phyloP scores from a whole-genome alignment of 2,113 vertebrate species.

The Podocnemis expansa region DNA sequence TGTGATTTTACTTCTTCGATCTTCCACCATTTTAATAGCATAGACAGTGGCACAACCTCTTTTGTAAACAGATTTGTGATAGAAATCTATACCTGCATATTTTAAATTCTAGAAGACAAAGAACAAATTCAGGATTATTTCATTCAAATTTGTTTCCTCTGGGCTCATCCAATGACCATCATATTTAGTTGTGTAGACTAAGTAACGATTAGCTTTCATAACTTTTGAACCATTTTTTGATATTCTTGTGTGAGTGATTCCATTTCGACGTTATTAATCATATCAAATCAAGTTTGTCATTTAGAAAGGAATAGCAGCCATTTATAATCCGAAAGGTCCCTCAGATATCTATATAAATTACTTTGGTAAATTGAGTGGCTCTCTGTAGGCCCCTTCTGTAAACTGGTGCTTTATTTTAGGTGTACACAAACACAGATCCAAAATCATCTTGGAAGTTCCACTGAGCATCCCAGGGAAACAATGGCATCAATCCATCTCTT shows the following conservation, averaged over 20 bases:
- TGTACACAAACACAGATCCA: background rate
- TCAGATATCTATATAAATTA: conserved; percentile 17
- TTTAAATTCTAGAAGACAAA: background rate
- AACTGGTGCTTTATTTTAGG: background rate
- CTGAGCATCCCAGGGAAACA: conserved; percentile 10
- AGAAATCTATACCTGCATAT: background rate
- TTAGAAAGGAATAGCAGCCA: background rate
- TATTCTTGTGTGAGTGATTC: background rate
- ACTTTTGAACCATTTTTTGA: background rate
- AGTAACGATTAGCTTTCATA: background rate
- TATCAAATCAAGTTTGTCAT: background rate
- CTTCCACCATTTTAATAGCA: background rate
- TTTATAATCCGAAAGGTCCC: conserved; percentile 25
- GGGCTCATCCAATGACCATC: background rate
- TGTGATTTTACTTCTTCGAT: background rate
- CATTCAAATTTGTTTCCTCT: background rate
- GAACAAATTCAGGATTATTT: background rate
- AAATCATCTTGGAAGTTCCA: conserved; percentile 33
- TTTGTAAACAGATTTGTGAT: background rate
- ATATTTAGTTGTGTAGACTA: background rate
- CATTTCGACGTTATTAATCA: background rate
- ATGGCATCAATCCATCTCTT: background rate
- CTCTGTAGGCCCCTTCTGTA: conserved; percentile 1
- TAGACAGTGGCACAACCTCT: background rate
- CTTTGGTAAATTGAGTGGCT: background rate